A percentile compares a stretch with the other conserved stretches of the same genome.
Evolutionary conservation across 2,888 invertebrate genomes (phyloP).

Genomic region (Laspeyria flexula): DNA sequence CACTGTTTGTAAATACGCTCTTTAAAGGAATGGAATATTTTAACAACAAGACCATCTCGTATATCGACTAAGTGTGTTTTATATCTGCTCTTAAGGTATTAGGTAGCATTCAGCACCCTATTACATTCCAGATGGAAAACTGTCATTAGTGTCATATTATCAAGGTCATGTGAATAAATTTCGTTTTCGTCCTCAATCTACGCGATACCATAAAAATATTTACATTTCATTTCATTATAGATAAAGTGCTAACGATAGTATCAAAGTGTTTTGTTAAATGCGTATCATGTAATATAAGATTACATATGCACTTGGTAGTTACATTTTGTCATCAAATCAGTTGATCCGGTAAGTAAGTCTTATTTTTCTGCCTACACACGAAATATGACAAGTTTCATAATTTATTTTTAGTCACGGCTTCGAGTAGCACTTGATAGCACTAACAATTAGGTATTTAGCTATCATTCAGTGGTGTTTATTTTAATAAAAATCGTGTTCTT

Average conservation of each 20-base stretch:
- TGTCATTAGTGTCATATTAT: slow-evolving; percentile 35
- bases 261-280: slow-evolving; percentile 15
- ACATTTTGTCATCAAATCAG: slow-evolving; percentile 18
- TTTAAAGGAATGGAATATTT: too few relatives aligned
- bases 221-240: slow-evolving; percentile 21
- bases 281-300: slow-evolving; percentile 20
- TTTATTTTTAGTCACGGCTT: slow-evolving; percentile 50
- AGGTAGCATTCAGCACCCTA: too few relatives aligned
- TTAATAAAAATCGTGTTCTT: slow-evolving; percentile 5
- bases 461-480: slow-evolving; percentile 7
- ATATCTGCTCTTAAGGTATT: too few relatives aligned
- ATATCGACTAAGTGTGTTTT: too few relatives aligned
- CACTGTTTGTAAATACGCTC: too few relatives aligned
- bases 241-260: slow-evolving; percentile 19
- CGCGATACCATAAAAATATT: slow-evolving; percentile 29
- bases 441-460: slow-evolving; percentile 13
- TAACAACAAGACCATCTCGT: too few relatives aligned
- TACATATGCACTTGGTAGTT: slow-evolving; percentile 8
- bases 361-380: slow-evolving; percentile 36
- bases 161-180: slow-evolving; percentile 31
- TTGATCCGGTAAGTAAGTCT: slow-evolving; percentile 39
- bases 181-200: slow-evolving; percentile 13
- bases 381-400: slow-evolving; percentile 38
- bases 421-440: slow-evolving; percentile 14
- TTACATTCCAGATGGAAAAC: too few relatives aligned